Evolutionary conservation across 2,113 vertebrate genomes (phyloP).

Genomic region (Numenius arquata): DNA sequence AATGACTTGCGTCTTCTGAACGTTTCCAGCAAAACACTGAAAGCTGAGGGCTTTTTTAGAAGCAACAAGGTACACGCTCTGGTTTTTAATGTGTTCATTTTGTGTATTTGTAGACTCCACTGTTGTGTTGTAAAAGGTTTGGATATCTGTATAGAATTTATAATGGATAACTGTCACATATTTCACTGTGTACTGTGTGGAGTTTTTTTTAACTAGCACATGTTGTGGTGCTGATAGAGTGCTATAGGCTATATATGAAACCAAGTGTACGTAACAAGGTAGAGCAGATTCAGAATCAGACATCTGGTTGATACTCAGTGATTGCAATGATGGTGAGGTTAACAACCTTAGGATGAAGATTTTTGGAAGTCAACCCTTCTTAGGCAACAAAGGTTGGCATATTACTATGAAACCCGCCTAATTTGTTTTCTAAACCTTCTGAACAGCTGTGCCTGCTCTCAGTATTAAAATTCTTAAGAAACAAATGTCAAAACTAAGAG

Average conservation of each 20-base stretch:
- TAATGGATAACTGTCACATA: fast-evolving
- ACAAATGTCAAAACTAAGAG: background rate
- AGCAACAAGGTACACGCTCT: conserved; percentile 89
- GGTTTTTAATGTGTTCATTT: background rate
- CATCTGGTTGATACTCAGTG: background rate
- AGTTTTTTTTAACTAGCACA: background rate
- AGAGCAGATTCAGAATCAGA: background rate
- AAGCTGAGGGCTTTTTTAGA: conserved; percentile 97
- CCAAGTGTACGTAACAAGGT: background rate
- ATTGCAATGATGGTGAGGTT: background rate
- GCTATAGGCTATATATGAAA: fast-evolving
- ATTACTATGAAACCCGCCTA: background rate
- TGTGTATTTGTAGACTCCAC: background rate
- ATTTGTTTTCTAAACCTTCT: background rate
- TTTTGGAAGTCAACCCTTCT: background rate
- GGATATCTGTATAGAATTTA: background rate
- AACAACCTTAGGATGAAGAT: background rate
- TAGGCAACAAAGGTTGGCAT: background rate
- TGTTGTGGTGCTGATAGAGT: background rate
- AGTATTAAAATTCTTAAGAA: background rate
- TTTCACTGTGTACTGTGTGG: background rate
- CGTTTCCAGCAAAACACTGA: conserved; percentile 92
- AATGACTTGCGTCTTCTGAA: conserved; percentile 93
- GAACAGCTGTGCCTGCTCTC: background rate
- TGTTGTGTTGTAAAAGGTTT: background rate